Evolutionary conservation across 1,140 invertebrate genomes (phyloP), one percentile per base, ranked within the genome.

Genomic region (Sycobia sp.): DNA sequence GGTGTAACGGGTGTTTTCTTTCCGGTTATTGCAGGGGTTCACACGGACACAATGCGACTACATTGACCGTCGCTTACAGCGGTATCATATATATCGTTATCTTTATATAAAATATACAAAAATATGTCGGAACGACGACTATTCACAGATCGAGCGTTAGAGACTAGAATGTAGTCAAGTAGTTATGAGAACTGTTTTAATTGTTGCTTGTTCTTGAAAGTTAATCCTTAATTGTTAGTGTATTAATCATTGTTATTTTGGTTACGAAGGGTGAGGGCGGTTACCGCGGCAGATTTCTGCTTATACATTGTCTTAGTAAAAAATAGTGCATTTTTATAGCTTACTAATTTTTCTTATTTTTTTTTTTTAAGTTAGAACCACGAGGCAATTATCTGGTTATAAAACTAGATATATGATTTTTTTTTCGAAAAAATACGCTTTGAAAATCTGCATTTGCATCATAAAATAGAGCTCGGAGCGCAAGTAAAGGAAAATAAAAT

Each of bases 51-150:
- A 57, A 44, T 29, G 62, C 55, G 62, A 65, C 49, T 65, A 58
- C 32, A 53, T 29, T 65, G 58, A 47, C 49, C 50, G 32, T 76
- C 71, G 62, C 69, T 73, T 72, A 74, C 65, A 71, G 71, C 70
- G 66, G 68, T 73, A 65, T 65, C 22, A 63, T 56, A 50, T 71
- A 67, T 74, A 72, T 74, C 63, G 67, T 67, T 68, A 66, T 75
- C 68, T 76, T 77, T 75, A 80, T 81, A 81, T 80, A 80, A 79
- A 81, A 80, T 79, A 81, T 79, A 81, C 76, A 81, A 81, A 81
- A 80, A 81, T 80, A 77, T 77, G 73, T 78, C 74, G 70, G 72
- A 78, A 76, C 75, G 71, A 79, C 75, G 72, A 78, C 79, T 82
- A 79, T 82, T 81, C 75, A 77, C 76, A 77, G 72, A 71, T 73